Evolutionary conservation across 1,140 invertebrate genomes (phyloP).

Genomic region (Drosophila dunni): DNA sequence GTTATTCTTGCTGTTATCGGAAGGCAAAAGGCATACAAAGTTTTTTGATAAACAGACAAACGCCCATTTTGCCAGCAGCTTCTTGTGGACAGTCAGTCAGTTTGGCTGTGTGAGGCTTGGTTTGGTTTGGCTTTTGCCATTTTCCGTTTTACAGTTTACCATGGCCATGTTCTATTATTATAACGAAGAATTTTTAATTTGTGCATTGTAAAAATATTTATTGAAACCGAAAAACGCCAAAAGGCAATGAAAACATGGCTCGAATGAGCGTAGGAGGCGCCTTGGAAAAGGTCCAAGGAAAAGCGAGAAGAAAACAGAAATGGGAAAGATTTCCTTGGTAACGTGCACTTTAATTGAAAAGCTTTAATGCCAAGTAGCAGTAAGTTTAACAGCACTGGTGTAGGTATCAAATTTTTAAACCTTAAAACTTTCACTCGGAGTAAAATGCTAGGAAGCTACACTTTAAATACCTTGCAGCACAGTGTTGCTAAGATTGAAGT

Average conservation of each 20-base stretch:
- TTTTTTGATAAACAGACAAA: conserved; percentile 73
- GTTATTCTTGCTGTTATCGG: conserved; percentile 60
- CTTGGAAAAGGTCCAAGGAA: conserved; percentile 29
- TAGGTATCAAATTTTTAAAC: neutral
- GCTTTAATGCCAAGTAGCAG: neutral
- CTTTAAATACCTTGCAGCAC: neutral
- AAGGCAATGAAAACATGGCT: conserved; percentile 42
- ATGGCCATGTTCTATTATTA: conserved; percentile 61
- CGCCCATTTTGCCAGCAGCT: conserved; percentile 14
- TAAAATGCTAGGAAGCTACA: no score
- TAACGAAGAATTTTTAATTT: conserved; percentile 79
- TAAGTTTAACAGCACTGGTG: neutral
- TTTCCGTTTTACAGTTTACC: neutral
- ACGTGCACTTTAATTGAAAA: neutral
- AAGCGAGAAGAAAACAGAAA: conserved; percentile 47
- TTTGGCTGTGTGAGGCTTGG: neutral
- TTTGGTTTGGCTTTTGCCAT: conserved; percentile 10
- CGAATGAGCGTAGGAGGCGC: neutral
- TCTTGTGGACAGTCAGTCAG: conserved; percentile 34
- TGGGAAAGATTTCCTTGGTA: conserved; percentile 10
- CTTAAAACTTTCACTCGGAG: neutral
- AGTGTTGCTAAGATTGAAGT: conserved; percentile 27
- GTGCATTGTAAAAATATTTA: conserved; percentile 81
- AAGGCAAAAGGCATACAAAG: conserved; percentile 58
- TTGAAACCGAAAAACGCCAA: conserved; percentile 76